Evolutionary conservation across 2,797 vertebrate species (phyloP), one percentile per base, ranked within the genome.

Genomic region (Mus minutoides): DNA sequence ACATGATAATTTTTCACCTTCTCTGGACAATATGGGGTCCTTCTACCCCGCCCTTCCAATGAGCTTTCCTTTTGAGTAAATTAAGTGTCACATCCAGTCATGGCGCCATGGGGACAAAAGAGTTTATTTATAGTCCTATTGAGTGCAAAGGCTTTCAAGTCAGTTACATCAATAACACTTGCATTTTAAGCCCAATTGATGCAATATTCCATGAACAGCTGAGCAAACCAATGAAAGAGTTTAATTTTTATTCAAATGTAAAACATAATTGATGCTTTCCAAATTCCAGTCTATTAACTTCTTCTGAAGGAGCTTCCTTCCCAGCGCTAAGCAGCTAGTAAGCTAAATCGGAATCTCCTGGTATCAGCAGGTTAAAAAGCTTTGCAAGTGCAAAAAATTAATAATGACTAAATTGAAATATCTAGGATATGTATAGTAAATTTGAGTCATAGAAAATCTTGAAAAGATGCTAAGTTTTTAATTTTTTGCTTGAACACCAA

Each of bases 181-280:
- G 76, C 56, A 78, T 96, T 95, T 98, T 96, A 97, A 98, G 94
- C 69, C 76, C 79, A 92, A 86, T 96, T 98, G 97, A 91, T 96
- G 91, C 90, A 96, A 58, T 97, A 97, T 92, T 97, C 90, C 92
- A 79, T 90, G 96, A 98, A 97, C 97, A 98, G 97, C 98, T 98
- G 97, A 98, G 87, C 95, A 98, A 98, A 98, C 92, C 96, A 98
- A 95, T 78, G 91, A 96, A 97, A 95, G 89, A 97, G 86, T 97
- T 98, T 96, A 94, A 94, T 98, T 98, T 98, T 96, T 75, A 97
- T 98, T 98, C 95, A 97, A 85, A 97, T 97, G 91, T 97, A 98
- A 94, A 87, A 95, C 54, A 90, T 98, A 98, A 97, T 89, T 95
- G 92, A 95, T 97, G 76, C 78, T 97, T 97, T 97, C 96, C 96